Conservation (phyloP, 1,140 invertebrate species). For the Sweltsa coloradensis region DNA sequence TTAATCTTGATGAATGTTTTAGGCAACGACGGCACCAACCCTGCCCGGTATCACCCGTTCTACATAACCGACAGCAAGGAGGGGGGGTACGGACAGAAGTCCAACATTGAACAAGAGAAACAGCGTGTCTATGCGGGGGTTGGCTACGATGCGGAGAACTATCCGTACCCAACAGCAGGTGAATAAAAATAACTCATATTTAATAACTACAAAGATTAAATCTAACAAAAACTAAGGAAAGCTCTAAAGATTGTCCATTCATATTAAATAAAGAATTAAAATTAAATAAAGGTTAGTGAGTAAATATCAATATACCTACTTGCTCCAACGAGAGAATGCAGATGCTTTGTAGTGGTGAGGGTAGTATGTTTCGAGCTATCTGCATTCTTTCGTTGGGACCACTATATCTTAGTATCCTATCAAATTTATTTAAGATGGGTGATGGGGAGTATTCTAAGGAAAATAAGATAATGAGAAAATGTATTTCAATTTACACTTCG, state of each 20-base stretch:
- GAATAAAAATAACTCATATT: slow-evolving; percentile 13
- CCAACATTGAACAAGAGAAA: slow-evolving; percentile 46
- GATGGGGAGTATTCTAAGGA: too few species aligned
- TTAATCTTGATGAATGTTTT: too few species aligned
- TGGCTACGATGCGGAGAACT: slow-evolving; percentile 54
- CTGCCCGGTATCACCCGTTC: slow-evolving; percentile 77
- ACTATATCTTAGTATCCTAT: neutral
- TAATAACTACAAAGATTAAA: neutral
- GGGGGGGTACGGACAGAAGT: slow-evolving; percentile 71
- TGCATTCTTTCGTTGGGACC: too few species aligned
- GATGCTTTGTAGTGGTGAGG: too few species aligned
- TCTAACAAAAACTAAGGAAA: too few species aligned
- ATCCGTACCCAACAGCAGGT: slow-evolving; percentile 67
- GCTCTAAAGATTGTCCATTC: too few species aligned
- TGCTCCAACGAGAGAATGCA: too few species aligned
- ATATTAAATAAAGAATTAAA: neutral
- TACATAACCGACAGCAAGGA: slow-evolving; percentile 81
- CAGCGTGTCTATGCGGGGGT: slow-evolving; percentile 73
- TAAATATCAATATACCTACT: too few species aligned
- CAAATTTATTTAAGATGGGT: neutral
- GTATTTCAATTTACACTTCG: too few species aligned
- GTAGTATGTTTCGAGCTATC: too few species aligned
- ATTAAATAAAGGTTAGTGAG: too few species aligned
- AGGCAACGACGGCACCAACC: slow-evolving; percentile 35
- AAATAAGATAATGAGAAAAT: too few species aligned